Evolutionary conservation across 2,797 vertebrate genomes (phyloP).

Genomic region (Phrynocephalus vlangalii): DNA sequence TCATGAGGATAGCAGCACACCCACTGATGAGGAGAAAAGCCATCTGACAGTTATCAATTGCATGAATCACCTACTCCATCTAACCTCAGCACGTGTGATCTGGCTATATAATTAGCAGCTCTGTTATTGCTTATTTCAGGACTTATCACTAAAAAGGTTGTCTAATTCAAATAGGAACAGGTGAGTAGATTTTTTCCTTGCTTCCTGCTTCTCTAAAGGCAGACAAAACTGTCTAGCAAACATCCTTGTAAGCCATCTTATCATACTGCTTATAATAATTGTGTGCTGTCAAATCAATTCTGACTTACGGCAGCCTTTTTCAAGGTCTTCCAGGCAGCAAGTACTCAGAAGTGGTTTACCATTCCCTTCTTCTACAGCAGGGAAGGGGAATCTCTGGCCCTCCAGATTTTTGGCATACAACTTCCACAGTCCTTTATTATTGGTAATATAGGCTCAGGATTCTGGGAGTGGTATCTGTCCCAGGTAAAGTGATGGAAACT

Average conservation of each 20-base stretch:
- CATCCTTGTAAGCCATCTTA: constrained; percentile 74
- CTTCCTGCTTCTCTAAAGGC: constrained; percentile 77
- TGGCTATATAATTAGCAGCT: constrained; percentile 69
- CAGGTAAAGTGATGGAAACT: too few relatives aligned
- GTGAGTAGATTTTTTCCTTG: constrained; percentile 39
- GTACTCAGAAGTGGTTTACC: too few relatives aligned
- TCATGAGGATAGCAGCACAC: background rate
- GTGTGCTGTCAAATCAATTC: too few relatives aligned
- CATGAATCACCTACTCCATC: background rate
- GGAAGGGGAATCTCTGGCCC: too few relatives aligned
- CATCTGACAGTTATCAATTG: background rate
- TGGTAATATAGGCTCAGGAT: too few relatives aligned
- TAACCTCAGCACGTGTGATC: constrained; percentile 63
- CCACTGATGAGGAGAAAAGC: background rate
- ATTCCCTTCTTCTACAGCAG: too few relatives aligned
- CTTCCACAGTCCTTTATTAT: too few relatives aligned
- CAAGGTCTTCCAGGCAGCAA: too few relatives aligned
- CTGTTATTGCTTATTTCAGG: constrained; percentile 49
- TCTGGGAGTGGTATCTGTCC: too few relatives aligned
- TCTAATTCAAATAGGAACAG: constrained; percentile 59
- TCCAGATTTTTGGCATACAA: too few relatives aligned
- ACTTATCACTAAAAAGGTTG: constrained; percentile 65
- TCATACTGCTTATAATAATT: constrained; percentile 34
- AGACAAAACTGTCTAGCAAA: constrained; percentile 71
- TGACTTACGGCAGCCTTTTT: too few relatives aligned